These are phyloP conservation scores for Hiodon alosoides DNA, from an alignment of 2,113 vertebrate species.

Conservation along the genomic window DNA sequence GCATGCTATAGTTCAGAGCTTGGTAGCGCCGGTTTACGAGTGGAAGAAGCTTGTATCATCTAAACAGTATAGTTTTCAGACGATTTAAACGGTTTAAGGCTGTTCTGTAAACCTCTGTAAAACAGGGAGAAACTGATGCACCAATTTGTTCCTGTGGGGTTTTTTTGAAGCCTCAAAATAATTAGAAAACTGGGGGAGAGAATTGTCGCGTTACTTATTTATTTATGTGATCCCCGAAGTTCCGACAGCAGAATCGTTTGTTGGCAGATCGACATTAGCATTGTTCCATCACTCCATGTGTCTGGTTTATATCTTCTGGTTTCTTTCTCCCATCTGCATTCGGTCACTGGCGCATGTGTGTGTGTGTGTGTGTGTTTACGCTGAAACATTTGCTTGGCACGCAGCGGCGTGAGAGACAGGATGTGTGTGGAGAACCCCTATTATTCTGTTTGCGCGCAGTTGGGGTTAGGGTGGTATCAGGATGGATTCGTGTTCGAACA, in stretches of 20 bases:
- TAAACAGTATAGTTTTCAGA: neutral
- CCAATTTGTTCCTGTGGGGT: neutral
- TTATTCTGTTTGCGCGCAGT: conserved; percentile 34
- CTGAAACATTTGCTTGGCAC: conserved; percentile 49
- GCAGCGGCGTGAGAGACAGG: conserved; percentile 47
- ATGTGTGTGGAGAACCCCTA: conserved; percentile 27
- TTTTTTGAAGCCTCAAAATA: neutral
- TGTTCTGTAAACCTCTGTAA: neutral
- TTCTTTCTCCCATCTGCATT: conserved; percentile 29
- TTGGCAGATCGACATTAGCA: neutral
- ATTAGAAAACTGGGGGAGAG: neutral
- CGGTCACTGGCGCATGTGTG: conserved; percentile 54
- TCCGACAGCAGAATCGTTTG: neutral
- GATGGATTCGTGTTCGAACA: neutral
- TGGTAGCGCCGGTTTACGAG: neutral
- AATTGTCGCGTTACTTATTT: too few species aligned
- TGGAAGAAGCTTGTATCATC: neutral
- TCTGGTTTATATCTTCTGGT: neutral
- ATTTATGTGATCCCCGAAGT: neutral
- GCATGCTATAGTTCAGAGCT: neutral
- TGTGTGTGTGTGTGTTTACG: conserved; percentile 58
- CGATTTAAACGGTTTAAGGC: neutral
- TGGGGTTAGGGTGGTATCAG: conserved; percentile 27
- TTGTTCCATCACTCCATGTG: neutral
- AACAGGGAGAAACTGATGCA: neutral